A percentile compares a stretch with the other conserved stretches of the same genome.
phyloP scores from a whole-genome alignment of 2,888 invertebrate genomes.

The Andrena dorsata region DNA sequence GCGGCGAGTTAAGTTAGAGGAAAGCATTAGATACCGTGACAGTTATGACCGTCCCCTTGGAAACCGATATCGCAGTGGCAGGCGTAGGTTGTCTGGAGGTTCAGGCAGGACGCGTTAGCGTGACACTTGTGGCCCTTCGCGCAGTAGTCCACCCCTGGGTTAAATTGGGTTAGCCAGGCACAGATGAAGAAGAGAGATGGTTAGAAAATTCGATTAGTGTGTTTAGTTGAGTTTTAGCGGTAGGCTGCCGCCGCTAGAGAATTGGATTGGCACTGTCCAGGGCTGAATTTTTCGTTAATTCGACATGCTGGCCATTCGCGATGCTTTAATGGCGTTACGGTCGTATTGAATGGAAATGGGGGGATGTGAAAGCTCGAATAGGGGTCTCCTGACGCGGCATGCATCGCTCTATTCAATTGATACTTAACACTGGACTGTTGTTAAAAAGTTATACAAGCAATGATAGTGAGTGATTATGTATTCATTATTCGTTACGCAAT shows the following conservation, averaged over 20 bases:
- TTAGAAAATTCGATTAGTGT: slow-evolving; percentile 70
- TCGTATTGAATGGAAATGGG: neutral
- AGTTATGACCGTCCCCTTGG: slow-evolving; percentile 93
- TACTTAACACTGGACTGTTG: neutral
- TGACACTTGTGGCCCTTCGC: slow-evolving; percentile 95
- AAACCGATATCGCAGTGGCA: slow-evolving; percentile 97
- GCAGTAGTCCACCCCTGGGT: slow-evolving; percentile 94
- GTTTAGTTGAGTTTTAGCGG: slow-evolving; percentile 32
- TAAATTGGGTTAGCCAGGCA: slow-evolving; percentile 77
- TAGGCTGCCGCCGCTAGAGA: neutral
- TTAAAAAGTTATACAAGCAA: slow-evolving; percentile 12
- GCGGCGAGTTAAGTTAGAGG: slow-evolving; percentile 31
- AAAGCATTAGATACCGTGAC: slow-evolving; percentile 87
- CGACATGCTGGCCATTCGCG: slow-evolving; percentile 10
- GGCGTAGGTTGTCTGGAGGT: slow-evolving; percentile 95
- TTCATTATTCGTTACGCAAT: neutral
- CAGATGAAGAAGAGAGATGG: slow-evolving; percentile 62
- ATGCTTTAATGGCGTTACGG: neutral
- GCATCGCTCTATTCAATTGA: slow-evolving; percentile 6
- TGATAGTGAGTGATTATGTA: neutral
- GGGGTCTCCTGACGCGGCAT: slow-evolving; percentile 14
- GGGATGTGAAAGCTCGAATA: neutral
- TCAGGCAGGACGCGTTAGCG: slow-evolving; percentile 95
- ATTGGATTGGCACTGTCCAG: slow-evolving; percentile 14
- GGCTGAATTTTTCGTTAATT: neutral